phyloP scores from a whole-genome alignment of 2,113 vertebrate species.

The Tyto alba region DNA sequence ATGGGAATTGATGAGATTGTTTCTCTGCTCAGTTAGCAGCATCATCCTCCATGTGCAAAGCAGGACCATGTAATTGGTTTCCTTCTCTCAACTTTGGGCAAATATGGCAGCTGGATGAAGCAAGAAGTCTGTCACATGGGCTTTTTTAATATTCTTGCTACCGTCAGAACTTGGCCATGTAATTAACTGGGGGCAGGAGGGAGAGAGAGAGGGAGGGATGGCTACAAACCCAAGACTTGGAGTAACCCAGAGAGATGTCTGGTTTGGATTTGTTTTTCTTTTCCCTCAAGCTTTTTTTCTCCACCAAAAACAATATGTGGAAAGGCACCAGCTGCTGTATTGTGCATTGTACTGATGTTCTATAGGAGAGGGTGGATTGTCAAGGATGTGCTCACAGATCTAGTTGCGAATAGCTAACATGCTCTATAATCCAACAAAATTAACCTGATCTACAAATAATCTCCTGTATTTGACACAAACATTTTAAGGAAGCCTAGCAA shows the following conservation, averaged over 20 bases:
- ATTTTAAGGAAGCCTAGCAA: background rate
- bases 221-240: background rate
- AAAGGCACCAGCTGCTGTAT: background rate
- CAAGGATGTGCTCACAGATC: background rate
- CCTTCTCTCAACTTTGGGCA: background rate
- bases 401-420: background rate
- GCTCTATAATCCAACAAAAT: background rate
- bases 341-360: no score
- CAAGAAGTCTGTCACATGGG: background rate
- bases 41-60: background rate
- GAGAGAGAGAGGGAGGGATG: background rate
- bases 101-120: background rate
- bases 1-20: background rate
- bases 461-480: background rate
- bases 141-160: background rate
- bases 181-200: background rate
- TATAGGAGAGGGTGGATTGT: background rate
- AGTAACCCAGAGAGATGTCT: background rate
- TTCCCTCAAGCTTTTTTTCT: background rate
- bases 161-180: background rate
- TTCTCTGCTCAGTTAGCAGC: background rate
- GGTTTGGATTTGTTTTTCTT: background rate
- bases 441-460: background rate
- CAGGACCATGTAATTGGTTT: background rate
- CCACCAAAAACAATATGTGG: background rate